A percentile compares a stretch with the other conserved stretches of the same genome.
These are phyloP conservation scores for Zeus faber DNA, from an alignment of 2,113 vertebrate genomes.

Conservation along the genomic window DNA sequence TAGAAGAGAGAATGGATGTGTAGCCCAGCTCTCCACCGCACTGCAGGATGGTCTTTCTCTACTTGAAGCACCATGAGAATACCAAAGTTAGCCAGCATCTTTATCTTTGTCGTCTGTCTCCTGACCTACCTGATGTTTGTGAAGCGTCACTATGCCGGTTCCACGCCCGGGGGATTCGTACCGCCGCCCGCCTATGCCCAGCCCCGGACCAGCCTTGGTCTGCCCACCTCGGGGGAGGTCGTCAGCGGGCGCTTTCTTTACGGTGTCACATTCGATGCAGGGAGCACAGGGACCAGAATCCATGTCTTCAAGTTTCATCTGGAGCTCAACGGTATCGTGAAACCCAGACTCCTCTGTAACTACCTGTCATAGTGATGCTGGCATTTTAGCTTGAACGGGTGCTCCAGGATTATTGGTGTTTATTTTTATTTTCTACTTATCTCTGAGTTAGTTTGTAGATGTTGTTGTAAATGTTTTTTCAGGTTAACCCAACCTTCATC, in stretches of 20 bases:
- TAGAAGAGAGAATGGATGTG: too few relatives aligned
- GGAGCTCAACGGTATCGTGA: slow-evolving; percentile 67
- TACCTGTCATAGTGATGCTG: too few relatives aligned
- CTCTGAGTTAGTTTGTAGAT: too few relatives aligned
- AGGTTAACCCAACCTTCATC: too few relatives aligned
- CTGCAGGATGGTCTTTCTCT: slow-evolving; percentile 11
- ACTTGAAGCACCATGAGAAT: slow-evolving; percentile 77
- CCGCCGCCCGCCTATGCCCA: slow-evolving; percentile 5
- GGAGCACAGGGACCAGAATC: slow-evolving; percentile 92
- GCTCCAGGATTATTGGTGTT: too few relatives aligned
- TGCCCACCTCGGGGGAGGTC: background rate
- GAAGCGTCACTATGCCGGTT: slow-evolving; percentile 72
- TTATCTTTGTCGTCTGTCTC: slow-evolving; percentile 76
- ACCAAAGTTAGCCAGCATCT: slow-evolving; percentile 74
- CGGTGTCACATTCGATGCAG: slow-evolving; percentile 93
- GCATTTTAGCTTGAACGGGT: too few relatives aligned
- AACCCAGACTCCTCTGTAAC: too few relatives aligned
- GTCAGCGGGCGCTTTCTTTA: slow-evolving; percentile 69
- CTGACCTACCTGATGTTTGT: slow-evolving; percentile 82
- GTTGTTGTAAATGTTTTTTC: too few relatives aligned
- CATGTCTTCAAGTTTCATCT: slow-evolving; percentile 87
- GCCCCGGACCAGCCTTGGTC: slow-evolving; percentile 4
- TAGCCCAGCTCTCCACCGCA: background rate
- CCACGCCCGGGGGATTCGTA: background rate
- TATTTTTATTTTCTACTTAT: too few relatives aligned